Evolutionary conservation across 2,797 vertebrate species (phyloP).

Genomic region (Eremophila alpestris): DNA sequence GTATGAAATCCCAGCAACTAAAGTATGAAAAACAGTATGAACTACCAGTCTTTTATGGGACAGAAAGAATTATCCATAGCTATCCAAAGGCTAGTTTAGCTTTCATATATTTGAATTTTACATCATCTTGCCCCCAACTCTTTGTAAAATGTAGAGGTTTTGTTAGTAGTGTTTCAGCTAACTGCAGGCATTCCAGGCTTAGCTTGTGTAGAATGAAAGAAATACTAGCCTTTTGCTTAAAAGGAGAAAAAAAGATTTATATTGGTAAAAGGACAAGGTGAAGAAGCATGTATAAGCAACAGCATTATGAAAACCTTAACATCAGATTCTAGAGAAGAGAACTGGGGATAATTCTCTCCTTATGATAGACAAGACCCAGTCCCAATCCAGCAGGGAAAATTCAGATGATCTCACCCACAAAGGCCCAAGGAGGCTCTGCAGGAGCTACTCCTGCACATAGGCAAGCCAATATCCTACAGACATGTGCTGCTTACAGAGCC

Average conservation of each 20-base stretch:
- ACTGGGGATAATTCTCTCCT: background rate
- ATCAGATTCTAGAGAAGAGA: background rate
- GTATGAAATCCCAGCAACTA: slow-evolving; percentile 29
- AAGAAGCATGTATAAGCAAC: background rate
- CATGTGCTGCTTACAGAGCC: rapidly evolving
- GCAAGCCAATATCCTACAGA: background rate
- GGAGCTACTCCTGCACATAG: background rate
- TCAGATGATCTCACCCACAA: background rate
- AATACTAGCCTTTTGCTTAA: slow-evolving; percentile 1
- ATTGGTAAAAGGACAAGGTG: background rate
- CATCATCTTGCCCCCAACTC: slow-evolving; percentile 9
- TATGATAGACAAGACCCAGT: background rate
- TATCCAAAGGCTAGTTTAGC: slow-evolving; percentile 48
- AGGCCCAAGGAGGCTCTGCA: background rate
- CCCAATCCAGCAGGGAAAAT: background rate
- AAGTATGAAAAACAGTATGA: slow-evolving; percentile 28
- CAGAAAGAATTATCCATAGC: slow-evolving; percentile 40
- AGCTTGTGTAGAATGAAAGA: slow-evolving; percentile 23
- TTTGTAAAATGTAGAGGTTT: background rate
- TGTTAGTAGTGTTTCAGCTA: slow-evolving; percentile 41
- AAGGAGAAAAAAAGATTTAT: background rate
- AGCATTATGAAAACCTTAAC: background rate
- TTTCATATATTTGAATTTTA: slow-evolving; percentile 41
- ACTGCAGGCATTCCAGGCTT: slow-evolving; percentile 35
- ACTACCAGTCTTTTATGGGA: slow-evolving; percentile 34